Conservation (phyloP, 2,797 vertebrate species). For the Enteromius mattozi region DNA sequence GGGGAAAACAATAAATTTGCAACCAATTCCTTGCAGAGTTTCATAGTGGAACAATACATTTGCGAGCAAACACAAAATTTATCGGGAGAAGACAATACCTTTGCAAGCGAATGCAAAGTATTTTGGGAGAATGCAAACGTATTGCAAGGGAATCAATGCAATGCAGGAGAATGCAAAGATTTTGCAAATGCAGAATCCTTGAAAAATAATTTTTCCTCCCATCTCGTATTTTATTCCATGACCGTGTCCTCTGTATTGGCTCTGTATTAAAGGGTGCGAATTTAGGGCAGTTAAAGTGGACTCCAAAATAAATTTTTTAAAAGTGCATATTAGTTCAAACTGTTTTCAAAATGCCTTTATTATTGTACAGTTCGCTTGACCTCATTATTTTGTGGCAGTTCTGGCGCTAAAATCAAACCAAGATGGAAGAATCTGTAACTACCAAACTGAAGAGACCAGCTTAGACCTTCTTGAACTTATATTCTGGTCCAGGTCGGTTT, state of each 20-base stretch:
- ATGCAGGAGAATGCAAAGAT: not conserved
- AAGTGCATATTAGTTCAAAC: not conserved
- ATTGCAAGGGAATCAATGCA: too few species aligned
- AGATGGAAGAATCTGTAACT: not conserved
- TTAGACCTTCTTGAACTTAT: conserved; percentile 13
- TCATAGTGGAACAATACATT: not conserved
- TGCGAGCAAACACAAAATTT: not conserved
- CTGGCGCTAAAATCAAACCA: not conserved
- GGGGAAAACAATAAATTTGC: not conserved
- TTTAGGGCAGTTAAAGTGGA: conserved; percentile 68
- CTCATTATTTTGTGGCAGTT: conserved; percentile 2
- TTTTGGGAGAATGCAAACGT: not conserved
- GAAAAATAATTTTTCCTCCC: not conserved
- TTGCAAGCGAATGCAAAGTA: not conserved
- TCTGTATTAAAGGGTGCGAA: conserved; percentile 57
- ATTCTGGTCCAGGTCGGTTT: not conserved
- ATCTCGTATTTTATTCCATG: not conserved
- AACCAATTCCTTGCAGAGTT: not conserved
- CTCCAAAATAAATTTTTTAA: conserved; percentile 46
- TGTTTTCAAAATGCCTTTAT: not conserved
- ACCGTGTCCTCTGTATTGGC: not conserved
- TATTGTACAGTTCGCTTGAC: not conserved
- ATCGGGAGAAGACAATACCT: not conserved
- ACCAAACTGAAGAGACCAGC: not conserved
- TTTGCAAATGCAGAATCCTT: not conserved